These are phyloP conservation scores for Callipepla squamata DNA, from an alignment of 2,113 vertebrate genomes.

Conservation along the genomic window DNA sequence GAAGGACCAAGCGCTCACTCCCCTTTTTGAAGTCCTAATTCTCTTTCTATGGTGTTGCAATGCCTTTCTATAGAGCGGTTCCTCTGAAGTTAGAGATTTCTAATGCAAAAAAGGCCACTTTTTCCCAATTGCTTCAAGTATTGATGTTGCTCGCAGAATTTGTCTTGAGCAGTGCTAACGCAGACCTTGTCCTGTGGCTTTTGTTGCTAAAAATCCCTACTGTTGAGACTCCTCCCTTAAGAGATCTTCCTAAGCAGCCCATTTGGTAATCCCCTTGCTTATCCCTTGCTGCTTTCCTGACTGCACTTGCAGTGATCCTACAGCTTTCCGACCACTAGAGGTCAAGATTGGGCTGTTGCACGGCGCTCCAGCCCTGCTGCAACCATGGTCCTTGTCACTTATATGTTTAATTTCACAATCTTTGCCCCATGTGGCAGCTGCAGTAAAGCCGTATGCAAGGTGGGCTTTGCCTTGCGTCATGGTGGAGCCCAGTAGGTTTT, in stretches of 20 bases:
- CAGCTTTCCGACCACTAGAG: slow-evolving; percentile 70
- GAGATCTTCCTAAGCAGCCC: not conserved
- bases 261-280: not conserved
- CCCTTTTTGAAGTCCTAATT: slow-evolving; percentile 61
- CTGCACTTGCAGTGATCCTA: not conserved
- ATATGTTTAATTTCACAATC: fast-evolving
- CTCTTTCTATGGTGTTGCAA: slow-evolving; percentile 47
- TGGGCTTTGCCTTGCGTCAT: fast-evolving
- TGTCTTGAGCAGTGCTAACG: not conserved
- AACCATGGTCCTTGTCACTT: not conserved
- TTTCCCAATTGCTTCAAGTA: not conserved
- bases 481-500: not conserved
- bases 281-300: not conserved
- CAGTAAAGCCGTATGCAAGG: fast-evolving
- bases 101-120: not conserved
- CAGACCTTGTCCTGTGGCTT: not conserved
- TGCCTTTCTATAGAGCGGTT: not conserved
- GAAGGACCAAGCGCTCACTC: not conserved
- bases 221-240: not conserved
- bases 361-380: fast-evolving
- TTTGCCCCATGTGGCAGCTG: fast-evolving
- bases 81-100: not conserved
- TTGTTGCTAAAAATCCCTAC: not conserved
- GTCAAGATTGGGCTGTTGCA: slow-evolving; percentile 69
- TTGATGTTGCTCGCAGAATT: not conserved